phyloP scores from a whole-genome alignment of 2,888 invertebrate species.

The Monoplex corrugatus region DNA sequence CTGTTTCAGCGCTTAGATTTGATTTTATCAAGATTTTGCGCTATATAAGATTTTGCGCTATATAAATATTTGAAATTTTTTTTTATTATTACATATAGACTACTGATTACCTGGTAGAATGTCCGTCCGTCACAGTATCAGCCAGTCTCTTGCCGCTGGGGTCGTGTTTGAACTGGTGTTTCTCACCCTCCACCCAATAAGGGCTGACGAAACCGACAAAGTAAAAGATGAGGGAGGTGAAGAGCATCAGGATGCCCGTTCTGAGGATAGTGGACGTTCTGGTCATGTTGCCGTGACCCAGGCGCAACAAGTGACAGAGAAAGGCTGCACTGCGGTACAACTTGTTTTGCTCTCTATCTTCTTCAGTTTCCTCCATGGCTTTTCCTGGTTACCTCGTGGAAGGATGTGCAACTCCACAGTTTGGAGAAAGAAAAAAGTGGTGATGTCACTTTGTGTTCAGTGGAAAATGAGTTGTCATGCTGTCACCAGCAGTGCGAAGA shows the following conservation, averaged over 20 bases:
- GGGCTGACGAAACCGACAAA: slow-evolving; percentile 21
- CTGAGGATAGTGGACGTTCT: neutral
- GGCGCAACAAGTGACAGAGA: neutral
- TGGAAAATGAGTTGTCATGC: too few relatives aligned
- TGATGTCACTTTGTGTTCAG: too few relatives aligned
- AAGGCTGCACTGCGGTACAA: neutral
- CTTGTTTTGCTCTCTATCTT: neutral
- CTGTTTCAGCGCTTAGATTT: too few relatives aligned
- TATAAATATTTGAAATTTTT: too few relatives aligned
- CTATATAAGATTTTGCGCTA: too few relatives aligned
- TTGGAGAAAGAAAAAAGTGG: too few relatives aligned
- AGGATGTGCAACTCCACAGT: too few relatives aligned
- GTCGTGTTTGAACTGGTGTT: neutral
- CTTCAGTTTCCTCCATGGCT: neutral
- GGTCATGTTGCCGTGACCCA: neutral
- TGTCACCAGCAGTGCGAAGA: too few relatives aligned
- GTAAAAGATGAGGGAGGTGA: neutral
- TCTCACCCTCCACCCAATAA: slow-evolving; percentile 18
- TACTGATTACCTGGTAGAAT: too few relatives aligned
- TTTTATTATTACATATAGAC: too few relatives aligned
- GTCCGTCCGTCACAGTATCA: neutral
- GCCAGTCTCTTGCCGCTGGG: neutral
- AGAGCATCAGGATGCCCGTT: neutral
- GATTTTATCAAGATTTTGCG: too few relatives aligned
- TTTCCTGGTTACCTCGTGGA: too few relatives aligned